Percentiles rank a stretch among this genome's conserved stretches.
Evolutionary conservation across 2,113 vertebrate species (phyloP).

Genomic region (Seriola quinqueradiata): DNA sequence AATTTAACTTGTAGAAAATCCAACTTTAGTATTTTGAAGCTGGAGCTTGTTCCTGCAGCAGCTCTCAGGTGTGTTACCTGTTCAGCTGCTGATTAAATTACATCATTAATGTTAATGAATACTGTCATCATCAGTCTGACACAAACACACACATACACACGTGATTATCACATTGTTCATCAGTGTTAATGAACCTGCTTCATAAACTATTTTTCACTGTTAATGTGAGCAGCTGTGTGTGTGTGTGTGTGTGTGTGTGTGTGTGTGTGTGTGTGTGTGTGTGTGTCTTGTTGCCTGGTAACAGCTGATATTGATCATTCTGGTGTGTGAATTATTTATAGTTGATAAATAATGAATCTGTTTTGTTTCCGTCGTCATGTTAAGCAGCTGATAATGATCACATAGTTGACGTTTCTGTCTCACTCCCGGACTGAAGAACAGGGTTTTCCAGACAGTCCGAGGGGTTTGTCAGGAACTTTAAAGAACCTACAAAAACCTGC

Average conservation of each 20-base stretch:
- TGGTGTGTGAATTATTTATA: slow-evolving; percentile 15
- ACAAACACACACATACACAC: background rate
- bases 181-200: background rate
- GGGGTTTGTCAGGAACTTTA: background rate
- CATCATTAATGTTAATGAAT: background rate
- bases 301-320: slow-evolving; percentile 9
- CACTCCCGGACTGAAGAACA: background rate
- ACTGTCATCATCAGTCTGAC: background rate
- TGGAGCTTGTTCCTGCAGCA: background rate
- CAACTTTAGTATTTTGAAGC: background rate
- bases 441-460: background rate
- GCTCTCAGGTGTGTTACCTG: background rate
- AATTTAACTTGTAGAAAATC: no score
- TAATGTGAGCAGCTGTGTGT: no score
- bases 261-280: background rate
- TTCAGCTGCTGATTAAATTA: background rate
- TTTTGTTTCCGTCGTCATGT: background rate
- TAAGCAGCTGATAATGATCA: slow-evolving; percentile 6
- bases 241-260: background rate
- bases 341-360: slow-evolving; percentile 4
- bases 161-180: no score
- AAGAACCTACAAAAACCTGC: background rate
- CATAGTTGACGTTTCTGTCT: background rate
- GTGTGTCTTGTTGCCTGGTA: background rate
- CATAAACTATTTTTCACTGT: background rate